These are phyloP conservation scores for Chamaea fasciata DNA, from an alignment of 2,113 vertebrate genomes.

Conservation along the genomic window DNA sequence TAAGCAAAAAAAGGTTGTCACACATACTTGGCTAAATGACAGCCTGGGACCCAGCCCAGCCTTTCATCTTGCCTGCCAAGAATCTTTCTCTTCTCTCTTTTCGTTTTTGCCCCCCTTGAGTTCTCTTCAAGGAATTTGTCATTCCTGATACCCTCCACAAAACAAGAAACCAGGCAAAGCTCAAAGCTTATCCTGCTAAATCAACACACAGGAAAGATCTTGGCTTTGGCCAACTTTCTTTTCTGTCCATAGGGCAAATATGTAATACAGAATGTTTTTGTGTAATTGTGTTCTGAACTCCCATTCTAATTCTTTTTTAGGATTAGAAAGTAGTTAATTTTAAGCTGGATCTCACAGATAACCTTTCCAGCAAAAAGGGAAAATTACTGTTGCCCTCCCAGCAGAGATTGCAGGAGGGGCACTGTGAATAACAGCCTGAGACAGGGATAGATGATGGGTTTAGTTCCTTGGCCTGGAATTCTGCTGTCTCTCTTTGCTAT, in stretches of 20 bases:
- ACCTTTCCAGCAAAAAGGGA: not conserved
- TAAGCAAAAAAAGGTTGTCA: not conserved
- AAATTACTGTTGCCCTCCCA: not conserved
- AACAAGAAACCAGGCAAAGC: not conserved
- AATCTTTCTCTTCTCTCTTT: not conserved
- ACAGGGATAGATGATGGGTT: not conserved
- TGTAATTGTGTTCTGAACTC: not conserved
- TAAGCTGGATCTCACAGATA: not conserved
- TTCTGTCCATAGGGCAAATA: not conserved
- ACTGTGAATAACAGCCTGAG: not conserved
- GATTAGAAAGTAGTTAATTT: not conserved
- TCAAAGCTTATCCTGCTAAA: not conserved
- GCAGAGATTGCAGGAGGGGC: not conserved
- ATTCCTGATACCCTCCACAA: not conserved
- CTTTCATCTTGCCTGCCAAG: not conserved
- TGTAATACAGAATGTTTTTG: not conserved
- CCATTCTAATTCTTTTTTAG: not conserved
- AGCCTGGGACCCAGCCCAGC: not conserved
- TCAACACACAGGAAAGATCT: not conserved
- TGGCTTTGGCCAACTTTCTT: not conserved
- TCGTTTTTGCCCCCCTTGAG: not conserved
- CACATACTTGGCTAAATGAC: not conserved
- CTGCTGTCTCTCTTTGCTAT: not conserved
- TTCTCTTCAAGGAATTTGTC: slow-evolving; percentile 13
- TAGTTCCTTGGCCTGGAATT: not conserved